Conservation (phyloP, 2,888 invertebrate species). For the Dinocampus coccinellae region DNA sequence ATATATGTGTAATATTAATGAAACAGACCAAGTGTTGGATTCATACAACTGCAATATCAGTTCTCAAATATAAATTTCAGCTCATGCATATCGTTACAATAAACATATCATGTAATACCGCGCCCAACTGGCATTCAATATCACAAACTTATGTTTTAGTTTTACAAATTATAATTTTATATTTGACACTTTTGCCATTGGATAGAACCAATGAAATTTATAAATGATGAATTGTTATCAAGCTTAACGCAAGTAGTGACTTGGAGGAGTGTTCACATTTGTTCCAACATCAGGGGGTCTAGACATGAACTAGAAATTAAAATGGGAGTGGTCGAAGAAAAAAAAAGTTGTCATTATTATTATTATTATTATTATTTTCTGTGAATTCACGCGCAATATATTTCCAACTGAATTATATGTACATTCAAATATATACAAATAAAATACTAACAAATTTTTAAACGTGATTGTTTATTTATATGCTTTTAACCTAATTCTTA, state of each 20-base stretch:
- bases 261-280: background rate
- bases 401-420: background rate
- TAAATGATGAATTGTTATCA: background rate
- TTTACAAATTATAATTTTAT: background rate
- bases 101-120: too few species aligned
- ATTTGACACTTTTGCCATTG: background rate
- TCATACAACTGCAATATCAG: too few species aligned
- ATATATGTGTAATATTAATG: too few species aligned
- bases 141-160: background rate
- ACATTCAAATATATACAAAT: background rate
- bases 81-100: too few species aligned
- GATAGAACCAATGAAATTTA: background rate
- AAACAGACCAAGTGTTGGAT: too few species aligned
- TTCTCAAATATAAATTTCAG: too few species aligned
- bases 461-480: too few species aligned
- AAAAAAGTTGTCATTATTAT: background rate
- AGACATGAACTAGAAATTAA: background rate
- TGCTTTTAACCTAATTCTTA: too few species aligned
- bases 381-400: background rate
- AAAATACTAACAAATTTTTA: too few species aligned
- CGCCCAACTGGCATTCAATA: background rate
- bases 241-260: background rate
- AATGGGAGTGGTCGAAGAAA: background rate
- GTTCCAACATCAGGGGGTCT: background rate
- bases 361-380: background rate